Base-by-base conservation (phyloP, 1,140 invertebrate species). In the Neodiprion lecontei region DNA sequence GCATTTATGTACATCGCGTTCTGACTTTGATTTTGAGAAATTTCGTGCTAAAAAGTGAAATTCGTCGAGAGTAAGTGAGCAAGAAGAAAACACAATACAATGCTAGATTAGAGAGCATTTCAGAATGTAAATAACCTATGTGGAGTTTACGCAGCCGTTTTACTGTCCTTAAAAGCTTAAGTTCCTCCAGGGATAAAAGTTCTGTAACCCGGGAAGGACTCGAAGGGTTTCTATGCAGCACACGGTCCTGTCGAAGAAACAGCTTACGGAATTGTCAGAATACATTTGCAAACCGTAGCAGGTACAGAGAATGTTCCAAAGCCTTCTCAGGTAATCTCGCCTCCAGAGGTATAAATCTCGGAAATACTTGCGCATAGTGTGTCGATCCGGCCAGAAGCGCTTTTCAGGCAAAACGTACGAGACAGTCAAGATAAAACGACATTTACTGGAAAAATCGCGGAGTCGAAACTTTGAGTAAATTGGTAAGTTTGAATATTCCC, bases 211-310 rank as follows among this genome's bases (percentile, higher is more conserved):
- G 53, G 3, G 5, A 5, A 61, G 53, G 53, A 61, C 11, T 61
- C n/a, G 8, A 9, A 17, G 53, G 53, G 53, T 8, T 61, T 14
- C n/a, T 14, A 61, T 14, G 53, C 53, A 12, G 53, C 11, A 61
- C 11, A 17, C 53, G 28, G 11, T 61, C 53, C 53, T 61, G n/a
- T 61, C 53, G 53, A 61, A 61, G 53, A 3, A 61, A 61, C 53
- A 61, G 53, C 53, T 61, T 61, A 61, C 53, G n/a, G 53, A 9
- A 61, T 61, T 61, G 53, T 17, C 53, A 14, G 53, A 61, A 61
- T 61, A 61, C 53, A 61, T 61, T 61, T 61, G 53, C 53, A 14
- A 61, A 61, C 11, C 53, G 53, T 61, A 61, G 53, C 53, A 61
- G 53, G 5, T 61, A 61, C n/a, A 61, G 53, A 61, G n/a, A 61